Percentiles rank a stretch among this genome's conserved stretches.
These are phyloP conservation scores for Psilopogon haemacephalus DNA, from an alignment of 2,113 vertebrate genomes.

Conservation along the genomic window DNA sequence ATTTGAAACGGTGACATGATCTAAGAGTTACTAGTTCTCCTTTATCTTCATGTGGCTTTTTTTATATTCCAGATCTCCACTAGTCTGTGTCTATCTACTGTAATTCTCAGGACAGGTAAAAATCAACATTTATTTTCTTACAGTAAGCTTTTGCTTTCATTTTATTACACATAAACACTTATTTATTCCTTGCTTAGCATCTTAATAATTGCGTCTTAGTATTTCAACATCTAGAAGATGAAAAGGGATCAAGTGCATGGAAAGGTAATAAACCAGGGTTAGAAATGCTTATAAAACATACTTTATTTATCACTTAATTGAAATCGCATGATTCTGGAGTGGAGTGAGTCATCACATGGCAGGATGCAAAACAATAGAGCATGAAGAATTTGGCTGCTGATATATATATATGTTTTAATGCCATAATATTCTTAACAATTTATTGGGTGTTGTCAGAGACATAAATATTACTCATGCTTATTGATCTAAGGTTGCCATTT, in stretches of 20 bases:
- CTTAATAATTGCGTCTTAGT: background rate
- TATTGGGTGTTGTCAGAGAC: fast-evolving
- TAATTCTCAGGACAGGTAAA: background rate
- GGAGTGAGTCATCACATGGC: background rate
- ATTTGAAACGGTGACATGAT: background rate
- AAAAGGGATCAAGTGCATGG: background rate
- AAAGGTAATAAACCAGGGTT: background rate
- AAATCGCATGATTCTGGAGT: background rate
- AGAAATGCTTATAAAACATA: background rate
- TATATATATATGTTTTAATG: background rate
- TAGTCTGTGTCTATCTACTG: background rate
- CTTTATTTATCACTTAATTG: background rate
- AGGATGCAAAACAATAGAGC: background rate
- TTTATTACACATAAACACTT: background rate
- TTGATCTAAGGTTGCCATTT: background rate
- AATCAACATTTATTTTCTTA: background rate
- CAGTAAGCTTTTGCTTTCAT: background rate
- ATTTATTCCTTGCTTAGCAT: background rate
- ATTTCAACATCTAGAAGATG: background rate
- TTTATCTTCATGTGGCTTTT: background rate
- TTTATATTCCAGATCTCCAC: background rate
- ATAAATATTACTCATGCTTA: background rate
- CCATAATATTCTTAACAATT: background rate
- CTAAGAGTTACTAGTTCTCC: background rate
- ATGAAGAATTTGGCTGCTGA: background rate